Evolutionary conservation across 2,797 vertebrate genomes (phyloP), one percentile per base, ranked within the genome.

Genomic region (Pelodytes ibericus): DNA sequence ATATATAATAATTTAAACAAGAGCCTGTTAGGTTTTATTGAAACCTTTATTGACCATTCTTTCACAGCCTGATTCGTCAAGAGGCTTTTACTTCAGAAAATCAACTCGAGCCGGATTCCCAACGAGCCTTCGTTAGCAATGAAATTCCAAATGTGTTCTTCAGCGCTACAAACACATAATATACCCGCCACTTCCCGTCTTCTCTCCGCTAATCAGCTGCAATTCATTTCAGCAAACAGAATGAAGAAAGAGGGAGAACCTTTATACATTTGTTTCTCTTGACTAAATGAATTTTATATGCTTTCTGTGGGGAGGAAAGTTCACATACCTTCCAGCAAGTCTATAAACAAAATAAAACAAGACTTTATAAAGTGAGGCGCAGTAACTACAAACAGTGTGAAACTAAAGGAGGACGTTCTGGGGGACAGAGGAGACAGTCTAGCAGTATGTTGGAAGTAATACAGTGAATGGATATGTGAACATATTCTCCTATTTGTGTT

Each of bases 281-380:
- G 3, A 63, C 9, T 63, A 24, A 63, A 39, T 41, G 3, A 20
- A 63, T 63, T 36, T 10, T 22, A 22, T 10, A 41, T 36, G 61
- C 9, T 20, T 39, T 63, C n/a, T 39, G n/a, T 61, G 62, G 20
- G 18, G 16, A 1, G 8, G 33, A 65, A 65, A 65, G 20, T n/a
- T n/a, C 1, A 24, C 60, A 44, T 65, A 26, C 3, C 20, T 44
- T 26, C 33, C 20, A 47, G 39, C 33, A 3, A 24, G 22, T 29
- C 24, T 47, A 47, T 13, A 4, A n/a, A 62, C 22, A 62, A 62
- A 62, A 33, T 18, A 36, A 8, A 18, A 61, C 16, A 61, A 18
- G 16, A 8, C 39, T 63, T 63, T 63, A 63, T n/a, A n/a, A 63
- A 63, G 30, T 36, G 59, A 61, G 22, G 31, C 59, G 33, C 3